Conservation (phyloP, 2,797 vertebrate species). For the Rhyacichthys aspro region DNA sequence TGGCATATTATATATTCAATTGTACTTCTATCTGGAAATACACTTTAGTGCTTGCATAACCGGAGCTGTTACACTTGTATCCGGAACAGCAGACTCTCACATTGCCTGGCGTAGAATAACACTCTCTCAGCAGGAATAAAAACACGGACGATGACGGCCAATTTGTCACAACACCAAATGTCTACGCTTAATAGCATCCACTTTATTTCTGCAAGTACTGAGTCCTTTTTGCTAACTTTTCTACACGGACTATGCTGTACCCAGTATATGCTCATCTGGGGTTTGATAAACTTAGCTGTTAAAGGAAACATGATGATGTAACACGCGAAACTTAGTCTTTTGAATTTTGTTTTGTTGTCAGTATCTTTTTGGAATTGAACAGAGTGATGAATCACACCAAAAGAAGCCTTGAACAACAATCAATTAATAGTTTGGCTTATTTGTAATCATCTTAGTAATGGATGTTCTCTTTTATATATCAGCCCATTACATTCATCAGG, state of each 20-base stretch:
- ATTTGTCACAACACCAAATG: slow-evolving; percentile 36
- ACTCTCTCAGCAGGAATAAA: slow-evolving; percentile 38
- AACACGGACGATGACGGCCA: slow-evolving; percentile 18
- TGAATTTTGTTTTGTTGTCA: too few relatives aligned
- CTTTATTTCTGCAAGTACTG: not conserved
- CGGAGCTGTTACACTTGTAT: slow-evolving; percentile 49
- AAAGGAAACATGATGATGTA: too few relatives aligned
- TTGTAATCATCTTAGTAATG: too few relatives aligned
- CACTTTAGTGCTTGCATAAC: slow-evolving; percentile 48
- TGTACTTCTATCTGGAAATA: slow-evolving; percentile 52
- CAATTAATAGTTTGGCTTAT: too few relatives aligned
- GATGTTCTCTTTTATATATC: too few relatives aligned
- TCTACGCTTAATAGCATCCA: not conserved
- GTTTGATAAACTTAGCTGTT: too few relatives aligned
- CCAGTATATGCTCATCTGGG: not conserved
- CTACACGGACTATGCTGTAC: not conserved
- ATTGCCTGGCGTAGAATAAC: slow-evolving; percentile 40
- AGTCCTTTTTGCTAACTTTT: not conserved
- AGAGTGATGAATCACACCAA: too few relatives aligned
- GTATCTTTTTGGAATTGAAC: too few relatives aligned
- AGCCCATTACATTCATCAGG: too few relatives aligned
- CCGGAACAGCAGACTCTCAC: slow-evolving; percentile 46
- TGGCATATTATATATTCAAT: slow-evolving; percentile 43
- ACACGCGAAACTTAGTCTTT: too few relatives aligned
- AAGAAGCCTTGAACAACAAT: too few relatives aligned